A percentile compares a stretch with the other conserved stretches of the same genome.
These are phyloP conservation scores for Drosophila fuyamai DNA, from an alignment of 1,140 invertebrate genomes.

Conservation along the genomic window DNA sequence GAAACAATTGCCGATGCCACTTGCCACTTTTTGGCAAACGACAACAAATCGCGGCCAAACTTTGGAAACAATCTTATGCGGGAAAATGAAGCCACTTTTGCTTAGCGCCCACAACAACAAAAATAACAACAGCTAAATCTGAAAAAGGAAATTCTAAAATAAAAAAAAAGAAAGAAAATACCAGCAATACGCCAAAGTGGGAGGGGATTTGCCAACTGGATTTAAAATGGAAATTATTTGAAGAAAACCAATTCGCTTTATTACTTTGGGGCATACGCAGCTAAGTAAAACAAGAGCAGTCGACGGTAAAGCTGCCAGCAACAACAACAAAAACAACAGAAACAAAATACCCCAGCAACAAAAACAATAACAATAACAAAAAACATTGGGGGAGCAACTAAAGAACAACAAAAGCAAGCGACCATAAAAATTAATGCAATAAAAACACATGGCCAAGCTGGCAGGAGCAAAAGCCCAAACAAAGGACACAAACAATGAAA, in stretches of 20 bases:
- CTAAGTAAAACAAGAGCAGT: slow-evolving; percentile 79
- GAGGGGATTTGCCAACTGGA: slow-evolving; percentile 75
- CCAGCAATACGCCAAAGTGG: slow-evolving; percentile 45
- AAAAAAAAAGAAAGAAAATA: slow-evolving; percentile 18
- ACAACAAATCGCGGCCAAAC: slow-evolving; percentile 75
- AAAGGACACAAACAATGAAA: slow-evolving; percentile 47
- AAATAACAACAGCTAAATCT: slow-evolving; percentile 31
- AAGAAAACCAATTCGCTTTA: slow-evolving; percentile 81
- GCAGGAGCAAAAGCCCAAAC: slow-evolving; percentile 32
- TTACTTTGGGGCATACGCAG: slow-evolving; percentile 80
- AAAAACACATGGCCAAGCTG: slow-evolving; percentile 73
- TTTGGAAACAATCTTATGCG: slow-evolving; percentile 73
- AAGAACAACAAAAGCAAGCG: slow-evolving; percentile 57
- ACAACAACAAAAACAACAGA: slow-evolving; percentile 7
- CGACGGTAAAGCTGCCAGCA: slow-evolving; percentile 39
- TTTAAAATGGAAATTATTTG: slow-evolving; percentile 83
- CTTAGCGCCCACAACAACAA: slow-evolving; percentile 38
- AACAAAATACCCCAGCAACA: slow-evolving; percentile 29
- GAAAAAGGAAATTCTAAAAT: slow-evolving; percentile 15
- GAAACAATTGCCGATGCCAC: slow-evolving; percentile 73
- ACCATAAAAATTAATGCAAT: slow-evolving; percentile 83
- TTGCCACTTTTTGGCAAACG: slow-evolving; percentile 52
- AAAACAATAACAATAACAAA: slow-evolving; percentile 23
- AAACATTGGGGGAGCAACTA: slow-evolving; percentile 9
- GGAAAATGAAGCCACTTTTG: slow-evolving; percentile 78